Base-by-base conservation (phyloP, 2,888 invertebrate genomes). In the Pandemis cinnamomeana region DNA sequence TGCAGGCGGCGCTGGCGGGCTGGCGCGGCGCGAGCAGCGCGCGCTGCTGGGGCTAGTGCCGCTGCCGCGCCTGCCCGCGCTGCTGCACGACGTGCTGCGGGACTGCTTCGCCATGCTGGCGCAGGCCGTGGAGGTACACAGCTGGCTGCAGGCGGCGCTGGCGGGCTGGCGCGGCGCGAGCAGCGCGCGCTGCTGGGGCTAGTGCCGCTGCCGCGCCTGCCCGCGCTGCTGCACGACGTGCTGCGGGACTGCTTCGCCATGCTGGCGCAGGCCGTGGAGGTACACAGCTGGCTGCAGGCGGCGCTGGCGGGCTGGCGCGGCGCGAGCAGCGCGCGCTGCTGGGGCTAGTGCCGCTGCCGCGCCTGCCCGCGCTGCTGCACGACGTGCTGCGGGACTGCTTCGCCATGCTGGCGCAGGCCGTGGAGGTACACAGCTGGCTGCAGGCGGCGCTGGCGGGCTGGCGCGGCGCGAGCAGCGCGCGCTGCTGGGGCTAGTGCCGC, bases 251-350 rank as follows among this genome's bases (percentile, higher is more conserved):
- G 98, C 67, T 96, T 99, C 92, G 97, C 97, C 78, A 94, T 97
- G 72, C 96, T 99, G 15, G 97, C 97, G 0, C 96, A 96, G 79
- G 98, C 98, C 86, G 98, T 98, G 4, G 98, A 98, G 94, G 96
- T 20, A n/a, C n/a, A n/a, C n/a, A n/a, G n/a, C n/a, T n/a, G n/a
- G n/a, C n/a, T n/a, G n/a, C n/a, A n/a, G n/a, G n/a, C n/a, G n/a
- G n/a, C n/a, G n/a, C n/a, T n/a, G n/a, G n/a, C n/a, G n/a, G n/a
- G n/a, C n/a, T n/a, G n/a, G n/a, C n/a, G n/a, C n/a, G n/a, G n/a
- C n/a, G n/a, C 88, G 99, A 99, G 89, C 96, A 97, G 78, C 95
- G 96, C 67, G 90, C 97, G 48, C 97, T 99, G 95, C 95, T 96
- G 67, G 97, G 97, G 48, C 97, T 99, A 8, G 96, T 99, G 83